Evolutionary conservation across 2,888 invertebrate genomes (phyloP).

Genomic region (Ornithoptera alexandrae): DNA sequence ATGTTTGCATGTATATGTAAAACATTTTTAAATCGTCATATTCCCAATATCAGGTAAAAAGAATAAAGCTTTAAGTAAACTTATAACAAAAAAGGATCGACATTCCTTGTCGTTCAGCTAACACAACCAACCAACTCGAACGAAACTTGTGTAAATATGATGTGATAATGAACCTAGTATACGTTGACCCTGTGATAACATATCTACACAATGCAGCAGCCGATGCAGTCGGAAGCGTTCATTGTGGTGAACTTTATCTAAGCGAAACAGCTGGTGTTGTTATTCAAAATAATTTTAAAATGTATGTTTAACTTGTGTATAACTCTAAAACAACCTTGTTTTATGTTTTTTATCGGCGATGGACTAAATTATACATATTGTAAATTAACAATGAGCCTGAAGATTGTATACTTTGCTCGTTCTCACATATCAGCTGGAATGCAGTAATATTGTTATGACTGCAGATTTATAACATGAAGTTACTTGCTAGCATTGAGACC

Average conservation of each 20-base stretch:
- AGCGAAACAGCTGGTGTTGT: conserved; percentile 14
- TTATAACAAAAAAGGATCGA: conserved; percentile 9
- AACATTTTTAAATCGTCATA: not conserved
- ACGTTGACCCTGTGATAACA: conserved; percentile 40
- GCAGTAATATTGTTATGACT: not conserved
- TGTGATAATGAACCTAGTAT: conserved; percentile 40
- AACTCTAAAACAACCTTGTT: not conserved
- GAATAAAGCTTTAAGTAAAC: conserved; percentile 6
- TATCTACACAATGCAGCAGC: conserved; percentile 34
- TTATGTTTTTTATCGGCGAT: not conserved
- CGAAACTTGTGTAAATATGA: conserved; percentile 32
- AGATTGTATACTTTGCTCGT: not conserved
- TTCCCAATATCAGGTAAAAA: conserved; percentile 5
- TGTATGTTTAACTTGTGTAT: not conserved
- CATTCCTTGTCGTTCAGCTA: conserved; percentile 32
- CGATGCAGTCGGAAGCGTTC: conserved; percentile 37
- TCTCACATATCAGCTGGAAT: not conserved
- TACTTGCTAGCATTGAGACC: not conserved
- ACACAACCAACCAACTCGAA: conserved; percentile 30
- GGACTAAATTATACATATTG: no score
- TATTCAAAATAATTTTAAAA: conserved; percentile 5
- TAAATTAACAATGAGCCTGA: no score
- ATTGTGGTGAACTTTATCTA: conserved; percentile 26
- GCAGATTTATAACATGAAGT: not conserved
- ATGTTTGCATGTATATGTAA: no score